These are phyloP conservation scores for Eubasilissa regina DNA, from an alignment of 1,140 invertebrate species.

Conservation along the genomic window DNA sequence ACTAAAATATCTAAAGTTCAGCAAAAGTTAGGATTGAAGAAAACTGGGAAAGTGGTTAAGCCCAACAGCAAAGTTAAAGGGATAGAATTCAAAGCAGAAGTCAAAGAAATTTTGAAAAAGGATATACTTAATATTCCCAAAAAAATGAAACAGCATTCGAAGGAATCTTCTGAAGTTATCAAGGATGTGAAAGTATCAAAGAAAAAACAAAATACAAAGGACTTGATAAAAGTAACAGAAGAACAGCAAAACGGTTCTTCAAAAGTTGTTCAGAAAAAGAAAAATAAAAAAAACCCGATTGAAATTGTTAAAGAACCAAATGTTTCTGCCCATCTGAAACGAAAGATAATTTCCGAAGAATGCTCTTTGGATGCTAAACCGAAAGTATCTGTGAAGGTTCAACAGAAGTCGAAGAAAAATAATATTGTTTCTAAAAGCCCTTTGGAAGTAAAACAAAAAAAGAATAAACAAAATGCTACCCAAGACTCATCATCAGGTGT, in stretches of 20 bases:
- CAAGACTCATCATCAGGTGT: neutral
- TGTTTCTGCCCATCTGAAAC: neutral
- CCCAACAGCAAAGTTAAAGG: neutral
- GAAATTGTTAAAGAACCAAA: conserved; percentile 17
- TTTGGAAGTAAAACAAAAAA: neutral
- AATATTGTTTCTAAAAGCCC: neutral
- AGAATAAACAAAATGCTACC: conserved; percentile 1
- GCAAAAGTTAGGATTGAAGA: conserved; percentile 20
- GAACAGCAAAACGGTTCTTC: neutral
- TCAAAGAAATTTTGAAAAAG: conserved; percentile 23
- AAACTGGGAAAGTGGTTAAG: conserved; percentile 16
- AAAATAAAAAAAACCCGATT: neutral
- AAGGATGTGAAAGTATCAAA: neutral
- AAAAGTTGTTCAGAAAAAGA: neutral
- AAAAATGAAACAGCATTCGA: neutral
- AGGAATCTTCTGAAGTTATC: neutral
- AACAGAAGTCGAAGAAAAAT: neutral
- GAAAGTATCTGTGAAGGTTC: neutral
- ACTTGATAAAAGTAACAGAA: neutral
- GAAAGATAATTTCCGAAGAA: neutral
- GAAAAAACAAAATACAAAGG: neutral
- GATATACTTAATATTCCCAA: conserved; percentile 23
- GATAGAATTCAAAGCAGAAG: neutral
- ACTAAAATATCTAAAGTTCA: conserved; percentile 18
- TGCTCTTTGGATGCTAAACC: too few relatives aligned